Percentiles rank a stretch among this genome's conserved stretches.
Evolutionary conservation across 92 coral and sea anemone genomes (phyloP).

Genomic region (Umimayanthus kanabou): DNA sequence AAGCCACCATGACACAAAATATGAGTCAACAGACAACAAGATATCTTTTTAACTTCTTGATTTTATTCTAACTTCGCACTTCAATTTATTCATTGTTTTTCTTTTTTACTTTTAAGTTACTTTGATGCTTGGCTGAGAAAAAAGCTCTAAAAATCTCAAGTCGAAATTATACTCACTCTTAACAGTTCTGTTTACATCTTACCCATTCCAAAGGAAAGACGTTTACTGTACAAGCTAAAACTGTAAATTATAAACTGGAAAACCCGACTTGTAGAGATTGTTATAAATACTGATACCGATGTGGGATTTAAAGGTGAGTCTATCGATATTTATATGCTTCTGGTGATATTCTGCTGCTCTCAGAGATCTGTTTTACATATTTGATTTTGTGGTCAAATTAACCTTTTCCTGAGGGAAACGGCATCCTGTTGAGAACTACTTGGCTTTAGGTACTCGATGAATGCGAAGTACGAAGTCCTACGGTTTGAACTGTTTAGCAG

Average conservation of each 20-base stretch:
- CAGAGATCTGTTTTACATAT: not conserved
- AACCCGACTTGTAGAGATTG: not conserved
- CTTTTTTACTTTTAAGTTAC: not conserved
- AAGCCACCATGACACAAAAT: not conserved
- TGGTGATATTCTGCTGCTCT: not conserved
- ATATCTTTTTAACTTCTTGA: not conserved
- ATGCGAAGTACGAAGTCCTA: not conserved
- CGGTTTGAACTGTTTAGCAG: not conserved
- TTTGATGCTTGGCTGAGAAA: not conserved
- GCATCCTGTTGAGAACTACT: constrained; percentile 4
- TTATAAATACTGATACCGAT: not conserved
- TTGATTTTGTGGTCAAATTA: not conserved
- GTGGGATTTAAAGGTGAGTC: not conserved
- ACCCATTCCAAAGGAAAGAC: not conserved
- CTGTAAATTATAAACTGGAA: not conserved
- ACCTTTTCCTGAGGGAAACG: not conserved
- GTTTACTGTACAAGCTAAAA: not conserved
- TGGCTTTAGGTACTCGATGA: not conserved
- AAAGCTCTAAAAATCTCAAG: not conserved
- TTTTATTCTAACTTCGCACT: not conserved
- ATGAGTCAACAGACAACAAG: not conserved
- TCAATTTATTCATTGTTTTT: not conserved
- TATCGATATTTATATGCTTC: not conserved
- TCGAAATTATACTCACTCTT: not conserved
- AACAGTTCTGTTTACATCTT: not conserved